A percentile compares a stretch with the other conserved stretches of the same genome.
Evolutionary conservation across 2,113 vertebrate species (phyloP).

Genomic region (Phaethon lepturus): DNA sequence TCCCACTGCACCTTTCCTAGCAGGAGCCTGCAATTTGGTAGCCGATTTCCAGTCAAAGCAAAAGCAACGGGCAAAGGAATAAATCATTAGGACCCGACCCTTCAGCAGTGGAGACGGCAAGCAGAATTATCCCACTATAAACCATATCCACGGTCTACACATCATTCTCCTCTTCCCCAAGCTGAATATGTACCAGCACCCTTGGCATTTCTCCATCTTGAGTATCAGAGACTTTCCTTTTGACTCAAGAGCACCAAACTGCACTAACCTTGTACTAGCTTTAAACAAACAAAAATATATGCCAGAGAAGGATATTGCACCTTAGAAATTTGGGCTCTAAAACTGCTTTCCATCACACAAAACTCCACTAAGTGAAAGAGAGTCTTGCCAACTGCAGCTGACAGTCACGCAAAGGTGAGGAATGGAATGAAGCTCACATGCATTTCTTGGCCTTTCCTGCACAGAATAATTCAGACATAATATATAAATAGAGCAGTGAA

Average conservation of each 20-base stretch:
- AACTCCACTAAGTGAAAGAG: constrained; percentile 29
- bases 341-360: constrained; percentile 63
- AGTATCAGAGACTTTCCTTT: constrained; percentile 1
- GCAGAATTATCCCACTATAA: neutral
- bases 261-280: constrained; percentile 42
- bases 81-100: neutral
- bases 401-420: constrained; percentile 59
- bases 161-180: neutral
- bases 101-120: neutral
- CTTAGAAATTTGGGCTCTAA: constrained; percentile 58
- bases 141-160: neutral
- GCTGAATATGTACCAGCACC: neutral
- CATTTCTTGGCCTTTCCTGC: constrained; percentile 80
- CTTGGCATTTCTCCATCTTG: neutral
- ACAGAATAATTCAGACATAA: constrained; percentile 80
- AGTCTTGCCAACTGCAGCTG: constrained; percentile 50
- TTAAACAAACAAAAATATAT: constrained; percentile 45
- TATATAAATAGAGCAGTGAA: constrained; percentile 84
- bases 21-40: neutral
- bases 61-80: neutral
- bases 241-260: constrained; percentile 26
- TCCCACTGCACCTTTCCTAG: neutral
- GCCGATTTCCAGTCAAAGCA: neutral
- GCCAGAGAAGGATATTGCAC: constrained; percentile 68
- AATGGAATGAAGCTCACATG: constrained; percentile 72